Conservation (phyloP, 23 tunicate species). For the Halocynthia roretzi region DNA sequence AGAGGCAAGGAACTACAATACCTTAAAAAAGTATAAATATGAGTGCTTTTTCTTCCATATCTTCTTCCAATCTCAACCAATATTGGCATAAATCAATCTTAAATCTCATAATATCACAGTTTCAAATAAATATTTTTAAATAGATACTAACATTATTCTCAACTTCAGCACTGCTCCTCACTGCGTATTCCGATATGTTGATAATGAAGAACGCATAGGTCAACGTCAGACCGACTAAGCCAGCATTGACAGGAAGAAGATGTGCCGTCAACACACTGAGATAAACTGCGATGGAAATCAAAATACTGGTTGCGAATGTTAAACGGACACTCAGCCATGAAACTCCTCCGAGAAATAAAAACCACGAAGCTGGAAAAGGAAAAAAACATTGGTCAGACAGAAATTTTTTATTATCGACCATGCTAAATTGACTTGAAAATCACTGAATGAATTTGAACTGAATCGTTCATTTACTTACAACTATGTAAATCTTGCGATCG, state of each 20-base stretch:
- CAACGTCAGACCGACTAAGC: conserved; percentile 67
- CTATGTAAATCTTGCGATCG: conserved; percentile 76
- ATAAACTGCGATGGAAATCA: conserved; percentile 46
- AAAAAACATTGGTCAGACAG: background rate
- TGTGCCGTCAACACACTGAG: conserved; percentile 11
- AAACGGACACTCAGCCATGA: conserved; percentile 79
- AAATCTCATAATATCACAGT: no score
- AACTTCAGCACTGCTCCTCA: conserved; percentile 73
- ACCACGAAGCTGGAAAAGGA: conserved; percentile 68
- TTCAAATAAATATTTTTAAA: no score
- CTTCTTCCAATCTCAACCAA: no score
- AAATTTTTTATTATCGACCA: no score
- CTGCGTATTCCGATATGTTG: conserved; percentile 85
- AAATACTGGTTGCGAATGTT: conserved; percentile 41
- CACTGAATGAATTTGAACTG: no score
- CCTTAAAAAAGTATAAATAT: no score
- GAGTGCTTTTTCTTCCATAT: no score
- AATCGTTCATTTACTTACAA: conserved; percentile 30
- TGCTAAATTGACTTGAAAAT: no score
- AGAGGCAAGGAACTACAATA: no score
- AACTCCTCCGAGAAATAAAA: conserved; percentile 34
- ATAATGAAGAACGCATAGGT: conserved; percentile 52
- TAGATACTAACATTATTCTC: conserved; percentile 25
- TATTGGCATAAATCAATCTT: no score
- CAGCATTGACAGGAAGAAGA: conserved; percentile 20